Conservation (phyloP, 2,888 invertebrate genomes). For the Chloroclysta siterata region DNA sequence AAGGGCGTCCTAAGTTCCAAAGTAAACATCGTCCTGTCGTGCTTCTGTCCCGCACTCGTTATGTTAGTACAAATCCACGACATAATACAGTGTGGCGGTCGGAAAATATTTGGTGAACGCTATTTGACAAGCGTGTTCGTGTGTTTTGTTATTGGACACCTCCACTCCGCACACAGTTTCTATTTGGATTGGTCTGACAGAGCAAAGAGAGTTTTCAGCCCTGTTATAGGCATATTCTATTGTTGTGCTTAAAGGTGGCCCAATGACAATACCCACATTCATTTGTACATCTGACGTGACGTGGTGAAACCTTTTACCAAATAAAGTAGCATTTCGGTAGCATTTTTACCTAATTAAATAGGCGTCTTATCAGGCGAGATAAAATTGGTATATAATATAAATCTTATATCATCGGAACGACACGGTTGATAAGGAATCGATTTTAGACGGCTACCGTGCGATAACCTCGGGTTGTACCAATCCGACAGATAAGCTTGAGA, state of each 20-base stretch:
- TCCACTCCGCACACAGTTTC: conserved; percentile 72
- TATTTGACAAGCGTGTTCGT: conserved; percentile 82
- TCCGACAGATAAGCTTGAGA: conserved; percentile 69
- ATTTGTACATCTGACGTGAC: conserved; percentile 61
- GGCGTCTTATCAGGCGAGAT: conserved; percentile 62
- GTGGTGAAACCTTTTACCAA: conserved; percentile 29
- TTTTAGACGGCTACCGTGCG: conserved; percentile 74
- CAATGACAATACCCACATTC: conserved; percentile 42
- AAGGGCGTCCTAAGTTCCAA: conserved; percentile 61
- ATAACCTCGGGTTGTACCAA: conserved; percentile 73
- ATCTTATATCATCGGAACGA: conserved; percentile 68
- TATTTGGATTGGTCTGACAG: conserved; percentile 72
- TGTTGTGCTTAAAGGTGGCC: conserved; percentile 45
- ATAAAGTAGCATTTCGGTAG: conserved; percentile 53
- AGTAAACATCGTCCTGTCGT: conserved; percentile 62
- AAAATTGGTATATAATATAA: conserved; percentile 69
- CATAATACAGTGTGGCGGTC: conserved; percentile 73
- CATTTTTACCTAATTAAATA: conserved; percentile 50
- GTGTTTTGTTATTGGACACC: conserved; percentile 81
- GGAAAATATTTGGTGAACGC: conserved; percentile 78
- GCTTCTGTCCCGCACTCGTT: conserved; percentile 67
- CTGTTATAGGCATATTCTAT: conserved; percentile 15
- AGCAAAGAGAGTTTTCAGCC: conserved; percentile 60
- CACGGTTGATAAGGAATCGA: conserved; percentile 67
- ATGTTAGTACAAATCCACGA: conserved; percentile 76